Evolutionary conservation across 2,113 vertebrate species (phyloP), one percentile per base, ranked within the genome.

Genomic region (Numida meleagris): DNA sequence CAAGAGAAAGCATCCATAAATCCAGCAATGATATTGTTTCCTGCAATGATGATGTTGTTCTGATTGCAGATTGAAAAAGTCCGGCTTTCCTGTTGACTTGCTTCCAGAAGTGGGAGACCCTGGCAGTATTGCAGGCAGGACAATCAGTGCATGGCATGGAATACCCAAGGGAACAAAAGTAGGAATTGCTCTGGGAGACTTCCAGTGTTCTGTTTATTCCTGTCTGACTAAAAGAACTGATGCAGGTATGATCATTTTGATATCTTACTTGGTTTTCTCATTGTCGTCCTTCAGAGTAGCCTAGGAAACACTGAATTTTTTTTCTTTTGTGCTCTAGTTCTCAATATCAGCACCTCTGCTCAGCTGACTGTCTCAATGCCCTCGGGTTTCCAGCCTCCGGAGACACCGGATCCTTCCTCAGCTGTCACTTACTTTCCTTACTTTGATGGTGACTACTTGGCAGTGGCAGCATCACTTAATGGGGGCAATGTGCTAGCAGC

Each of bases 321-420:
- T 67, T 80, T 55, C 14, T 80, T 59, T 36, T 68, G 4, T 58
- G 9, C 90, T 66, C 20, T 90, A 98, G 99, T 99, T 93, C 98
- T 99, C 84, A 99, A 99, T 95, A 98, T 99, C 50, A 98, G 99
- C 96, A 99, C 99, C 19, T 99, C 99, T 5, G 98, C 99, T 65
- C 99, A 99, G 98, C 95, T 99, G 95, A 98, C 98, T 19, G 94
- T 98, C 55, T 96, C 97, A 79, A 98, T 99, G 98, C 98, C 98
- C 9, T 77, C 10, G 20, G 98, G 97, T 55, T 99, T 99, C 96
- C 98, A 96, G 80, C 99, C 98, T 29, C 94, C 89, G 10, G 95
- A 97, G 53, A 94, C 82, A 40, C 98, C 98, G 8, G 97, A 98
- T 92, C 97, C 98, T 4, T 45, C 63, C 13, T 98, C 98, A 19